phyloP scores from a whole-genome alignment of 2,797 vertebrate species.

The Alauda arvensis region DNA sequence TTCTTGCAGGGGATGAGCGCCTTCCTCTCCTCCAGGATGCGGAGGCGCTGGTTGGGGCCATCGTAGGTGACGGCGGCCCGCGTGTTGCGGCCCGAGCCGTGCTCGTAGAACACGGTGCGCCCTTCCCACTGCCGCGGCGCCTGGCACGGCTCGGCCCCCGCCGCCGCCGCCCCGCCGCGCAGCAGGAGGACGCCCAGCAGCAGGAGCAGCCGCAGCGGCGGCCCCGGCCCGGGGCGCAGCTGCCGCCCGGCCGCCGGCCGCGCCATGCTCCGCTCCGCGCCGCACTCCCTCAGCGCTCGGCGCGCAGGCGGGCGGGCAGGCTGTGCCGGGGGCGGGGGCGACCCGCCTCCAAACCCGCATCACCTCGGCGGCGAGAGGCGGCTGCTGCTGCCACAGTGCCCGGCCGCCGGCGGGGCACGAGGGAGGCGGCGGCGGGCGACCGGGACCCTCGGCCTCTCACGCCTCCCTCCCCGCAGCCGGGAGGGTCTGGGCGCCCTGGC shows the following conservation, averaged over 20 bases:
- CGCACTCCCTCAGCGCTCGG: neutral
- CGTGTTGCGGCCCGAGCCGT: slow-evolving; percentile 82
- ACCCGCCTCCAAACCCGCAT: slow-evolving; percentile 20
- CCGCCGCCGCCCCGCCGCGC: neutral
- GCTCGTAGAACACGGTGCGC: slow-evolving; percentile 83
- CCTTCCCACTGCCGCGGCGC: slow-evolving; percentile 93
- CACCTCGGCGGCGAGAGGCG: neutral
- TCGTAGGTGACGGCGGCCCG: slow-evolving; percentile 86
- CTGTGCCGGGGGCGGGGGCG: neutral
- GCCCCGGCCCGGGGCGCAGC: too few relatives aligned
- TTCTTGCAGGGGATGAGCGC: slow-evolving; percentile 90
- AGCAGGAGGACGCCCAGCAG: neutral
- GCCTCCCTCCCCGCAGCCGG: neutral
- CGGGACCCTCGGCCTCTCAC: too few relatives aligned
- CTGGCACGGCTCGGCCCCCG: slow-evolving; percentile 73
- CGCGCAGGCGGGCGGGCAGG: neutral
- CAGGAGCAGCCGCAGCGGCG: neutral
- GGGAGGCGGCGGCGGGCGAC: neutral
- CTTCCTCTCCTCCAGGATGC: slow-evolving; percentile 86
- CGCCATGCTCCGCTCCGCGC: neutral
- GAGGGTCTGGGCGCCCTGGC: neutral
- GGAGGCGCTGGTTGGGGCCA: slow-evolving; percentile 77
- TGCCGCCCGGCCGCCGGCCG: neutral
- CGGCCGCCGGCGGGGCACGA: rapidly evolving
- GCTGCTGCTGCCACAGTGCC: neutral